These are phyloP conservation scores for Emydocephalus ijimae DNA, from an alignment of 2,113 vertebrate genomes.

Conservation along the genomic window DNA sequence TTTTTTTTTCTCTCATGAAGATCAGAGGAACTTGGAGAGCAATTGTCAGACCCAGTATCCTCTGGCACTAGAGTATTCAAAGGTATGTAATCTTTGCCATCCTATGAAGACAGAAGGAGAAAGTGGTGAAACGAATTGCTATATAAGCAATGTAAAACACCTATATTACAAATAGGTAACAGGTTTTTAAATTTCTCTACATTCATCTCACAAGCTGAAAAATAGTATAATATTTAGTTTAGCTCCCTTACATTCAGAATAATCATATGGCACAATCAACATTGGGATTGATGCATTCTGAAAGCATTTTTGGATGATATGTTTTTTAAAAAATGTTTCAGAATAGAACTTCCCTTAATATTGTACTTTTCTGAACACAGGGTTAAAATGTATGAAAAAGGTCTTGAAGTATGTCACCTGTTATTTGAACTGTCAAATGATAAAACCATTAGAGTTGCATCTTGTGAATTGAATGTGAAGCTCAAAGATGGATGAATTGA, in stretches of 20 bases:
- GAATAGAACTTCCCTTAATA: not conserved
- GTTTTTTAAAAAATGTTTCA: not conserved
- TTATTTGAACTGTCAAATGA: not conserved
- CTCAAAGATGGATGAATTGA: not conserved
- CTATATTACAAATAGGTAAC: not conserved
- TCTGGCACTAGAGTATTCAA: conserved; percentile 66
- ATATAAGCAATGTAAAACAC: not conserved
- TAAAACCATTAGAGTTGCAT: not conserved
- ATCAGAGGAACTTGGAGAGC: conserved; percentile 40
- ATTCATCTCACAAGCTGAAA: not conserved
- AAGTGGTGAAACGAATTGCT: fast-evolving
- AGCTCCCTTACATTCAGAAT: not conserved
- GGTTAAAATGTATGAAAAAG: not conserved
- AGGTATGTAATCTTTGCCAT: conserved; percentile 84
- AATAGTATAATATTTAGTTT: not conserved
- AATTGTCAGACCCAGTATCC: conserved; percentile 47
- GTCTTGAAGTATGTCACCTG: not conserved
- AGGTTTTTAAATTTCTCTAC: not conserved
- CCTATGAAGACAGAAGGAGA: conserved; percentile 61
- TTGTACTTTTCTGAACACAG: not conserved
- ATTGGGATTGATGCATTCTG: not conserved
- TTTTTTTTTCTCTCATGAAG: conserved; percentile 53
- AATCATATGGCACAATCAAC: not conserved
- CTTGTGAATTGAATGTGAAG: not conserved
- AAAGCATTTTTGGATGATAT: not conserved